Evolutionary conservation across 2,113 vertebrate genomes (phyloP).

Genomic region (Callospermophilus lateralis): DNA sequence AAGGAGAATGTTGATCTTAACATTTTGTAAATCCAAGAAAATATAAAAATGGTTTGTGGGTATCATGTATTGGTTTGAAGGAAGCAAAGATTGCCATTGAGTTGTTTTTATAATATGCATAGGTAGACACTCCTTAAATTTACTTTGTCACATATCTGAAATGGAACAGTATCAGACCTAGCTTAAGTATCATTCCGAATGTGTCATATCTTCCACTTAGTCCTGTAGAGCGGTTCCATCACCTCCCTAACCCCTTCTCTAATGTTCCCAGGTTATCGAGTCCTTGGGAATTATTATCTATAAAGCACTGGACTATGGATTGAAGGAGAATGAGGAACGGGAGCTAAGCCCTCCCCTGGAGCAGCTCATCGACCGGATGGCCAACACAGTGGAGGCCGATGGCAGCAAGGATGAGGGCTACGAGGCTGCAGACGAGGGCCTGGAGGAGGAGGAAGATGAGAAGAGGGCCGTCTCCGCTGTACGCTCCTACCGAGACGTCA

Average conservation of each 20-base stretch:
- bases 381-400: constrained; percentile 92
- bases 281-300: constrained; percentile 99
- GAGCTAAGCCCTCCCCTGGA: constrained; percentile 97
- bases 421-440: constrained; percentile 95
- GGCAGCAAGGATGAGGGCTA: constrained; percentile 95
- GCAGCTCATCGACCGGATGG: constrained; percentile 97
- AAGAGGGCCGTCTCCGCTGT: constrained; percentile 84
- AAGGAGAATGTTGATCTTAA: neutral
- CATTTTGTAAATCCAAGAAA: constrained; percentile 32
- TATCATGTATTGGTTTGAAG: neutral
- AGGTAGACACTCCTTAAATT: neutral
- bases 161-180: neutral
- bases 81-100: neutral
- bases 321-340: constrained; percentile 98
- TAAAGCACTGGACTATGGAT: constrained; percentile 98
- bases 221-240: neutral
- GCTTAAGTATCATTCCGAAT: neutral
- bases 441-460: constrained; percentile 89
- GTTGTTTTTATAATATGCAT: neutral
- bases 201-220: neutral
- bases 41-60: neutral
- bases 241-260: constrained; percentile 38
- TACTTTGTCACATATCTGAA: neutral
- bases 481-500: constrained; percentile 93
- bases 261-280: constrained; percentile 92